Conservation (phyloP, 1,140 invertebrate species). For the Eriocheir sinensis region DNA sequence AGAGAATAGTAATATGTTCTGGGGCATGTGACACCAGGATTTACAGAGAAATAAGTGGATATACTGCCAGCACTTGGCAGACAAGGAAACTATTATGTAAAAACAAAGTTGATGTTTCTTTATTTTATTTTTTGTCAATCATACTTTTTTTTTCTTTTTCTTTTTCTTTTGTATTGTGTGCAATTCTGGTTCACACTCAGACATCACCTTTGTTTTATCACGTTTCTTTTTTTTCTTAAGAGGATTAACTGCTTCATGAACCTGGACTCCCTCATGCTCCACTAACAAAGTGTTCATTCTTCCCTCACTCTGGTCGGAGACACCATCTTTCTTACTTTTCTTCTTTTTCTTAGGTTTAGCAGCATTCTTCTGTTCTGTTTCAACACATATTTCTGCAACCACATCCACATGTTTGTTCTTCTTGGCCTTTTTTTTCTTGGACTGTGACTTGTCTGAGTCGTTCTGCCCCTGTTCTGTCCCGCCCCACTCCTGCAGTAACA, state of each 20-base stretch:
- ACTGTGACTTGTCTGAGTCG: background rate
- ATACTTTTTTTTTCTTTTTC: no score
- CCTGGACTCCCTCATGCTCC: background rate
- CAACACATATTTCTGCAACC: no score
- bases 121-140: no score
- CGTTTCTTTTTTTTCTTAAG: background rate
- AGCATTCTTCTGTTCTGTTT: background rate
- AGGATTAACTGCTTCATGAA: background rate
- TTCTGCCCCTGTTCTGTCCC: background rate
- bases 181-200: no score
- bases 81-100: no score
- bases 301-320: background rate
- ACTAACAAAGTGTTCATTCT: background rate
- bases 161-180: no score
- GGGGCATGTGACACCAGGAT: no score
- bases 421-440: background rate
- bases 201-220: background rate
- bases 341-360: background rate
- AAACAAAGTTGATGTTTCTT: no score
- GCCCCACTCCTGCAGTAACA: conserved; percentile 74
- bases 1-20: no score
- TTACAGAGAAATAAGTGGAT: no score
- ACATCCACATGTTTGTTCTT: background rate
- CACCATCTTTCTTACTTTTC: background rate
- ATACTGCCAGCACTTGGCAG: no score